Base-by-base conservation (phyloP, 2,888 invertebrate species). In the Drosophila koepferae region DNA sequence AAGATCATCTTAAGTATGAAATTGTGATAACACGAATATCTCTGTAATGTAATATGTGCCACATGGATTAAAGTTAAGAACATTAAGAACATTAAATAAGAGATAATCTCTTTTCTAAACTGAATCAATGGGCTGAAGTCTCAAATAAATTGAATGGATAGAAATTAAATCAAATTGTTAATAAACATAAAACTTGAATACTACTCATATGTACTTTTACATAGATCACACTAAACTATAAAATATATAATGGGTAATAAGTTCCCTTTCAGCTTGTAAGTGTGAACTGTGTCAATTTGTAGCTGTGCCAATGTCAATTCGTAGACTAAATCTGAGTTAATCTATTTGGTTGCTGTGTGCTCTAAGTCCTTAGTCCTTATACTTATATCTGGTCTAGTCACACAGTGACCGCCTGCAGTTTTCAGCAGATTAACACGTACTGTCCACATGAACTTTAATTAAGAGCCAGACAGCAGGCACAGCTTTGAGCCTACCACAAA, bases 361-460 rank as follows among this genome's bases (percentile, higher is more conserved):
- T 54, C 48, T 62, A 58, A 68, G 20, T 20, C 28, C 40, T 63
- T 9, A 58, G 54, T 54, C 41, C 28, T 41, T 18, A 12, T 28
- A 23, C 48, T 46, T 23, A 43, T 55, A 38, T 46, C 65, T 38
- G 12, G 40, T 44, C 58, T n/a, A 34, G 40, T 23, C 44, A 20
- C 44, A 41, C 49, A 34, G 28, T 28, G 38, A 9, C 12, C 41
- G 41, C 46, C 63, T 55, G 20, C 63, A 72, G 40, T 48, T 63
- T 63, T 53, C 44, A 58, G 56, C 53, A 77, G 85, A 76, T 82
- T 85, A 80, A 70, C 80, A 82, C 85, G 46, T 67, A 66, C 68
- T 60, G 40, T 41, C 46, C 63, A 60, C 72, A 77, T 60, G 60
- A 75, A 69, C 67, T 73, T 86, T 80, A 82, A 82, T 82, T 86